Evolutionary conservation across 1,140 invertebrate species (phyloP).

Genomic region (Drosophila jambulina): DNA sequence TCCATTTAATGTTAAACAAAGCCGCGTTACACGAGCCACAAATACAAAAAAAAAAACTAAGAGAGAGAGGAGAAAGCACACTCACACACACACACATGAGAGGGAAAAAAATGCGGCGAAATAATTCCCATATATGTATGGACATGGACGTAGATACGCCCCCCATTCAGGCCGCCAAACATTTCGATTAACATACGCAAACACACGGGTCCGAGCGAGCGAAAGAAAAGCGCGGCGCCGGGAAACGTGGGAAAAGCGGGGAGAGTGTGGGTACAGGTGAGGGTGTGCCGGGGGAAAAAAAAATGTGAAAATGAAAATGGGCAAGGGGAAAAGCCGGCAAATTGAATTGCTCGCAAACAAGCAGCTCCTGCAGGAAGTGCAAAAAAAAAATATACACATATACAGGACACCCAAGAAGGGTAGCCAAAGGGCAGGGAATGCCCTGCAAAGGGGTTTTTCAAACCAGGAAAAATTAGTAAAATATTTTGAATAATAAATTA

Average conservation of each 20-base stretch:
- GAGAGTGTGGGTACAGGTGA: background rate
- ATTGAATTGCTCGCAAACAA: constrained; percentile 76
- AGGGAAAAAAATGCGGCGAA: constrained; percentile 30
- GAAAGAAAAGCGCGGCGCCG: constrained; percentile 7
- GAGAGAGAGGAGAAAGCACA: background rate
- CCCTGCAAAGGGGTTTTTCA: background rate
- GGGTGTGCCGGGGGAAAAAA: constrained; percentile 11
- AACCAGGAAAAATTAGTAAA: rapidly evolving
- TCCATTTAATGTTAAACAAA: constrained; percentile 84
- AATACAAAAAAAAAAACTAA: constrained; percentile 4
- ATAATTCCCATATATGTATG: constrained; percentile 14
- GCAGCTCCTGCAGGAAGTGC: constrained; percentile 49
- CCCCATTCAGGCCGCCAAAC: constrained; percentile 62
- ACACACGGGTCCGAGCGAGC: constrained; percentile 16
- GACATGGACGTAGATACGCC: constrained; percentile 37
- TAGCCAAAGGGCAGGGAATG: background rate
- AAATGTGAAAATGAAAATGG: constrained; percentile 17
- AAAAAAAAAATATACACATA: constrained; percentile 34
- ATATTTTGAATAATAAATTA: background rate
- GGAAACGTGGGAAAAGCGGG: constrained; percentile 12
- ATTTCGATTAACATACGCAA: constrained; percentile 83
- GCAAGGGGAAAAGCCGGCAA: constrained; percentile 37
- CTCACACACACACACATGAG: background rate
- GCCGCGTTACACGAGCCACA: constrained; percentile 69
- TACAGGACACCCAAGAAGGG: background rate